Conservation (phyloP, 2,113 vertebrate species). For the Hemicordylus capensis region DNA sequence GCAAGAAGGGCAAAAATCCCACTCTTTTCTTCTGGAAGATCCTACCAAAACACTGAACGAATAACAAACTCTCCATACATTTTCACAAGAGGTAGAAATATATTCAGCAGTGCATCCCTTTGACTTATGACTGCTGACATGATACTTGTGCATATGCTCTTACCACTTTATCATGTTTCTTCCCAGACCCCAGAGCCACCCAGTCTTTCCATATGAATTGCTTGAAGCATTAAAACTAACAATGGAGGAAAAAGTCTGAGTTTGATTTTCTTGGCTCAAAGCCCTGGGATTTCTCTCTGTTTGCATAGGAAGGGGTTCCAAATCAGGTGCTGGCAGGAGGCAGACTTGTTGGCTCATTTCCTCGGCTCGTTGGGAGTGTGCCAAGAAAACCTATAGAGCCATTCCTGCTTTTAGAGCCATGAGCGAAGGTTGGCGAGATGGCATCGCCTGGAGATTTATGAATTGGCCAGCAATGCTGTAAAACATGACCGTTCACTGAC, state of each 20-base stretch:
- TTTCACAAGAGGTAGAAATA: not conserved
- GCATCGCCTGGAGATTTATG: conserved; percentile 5
- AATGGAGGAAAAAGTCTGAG: conserved; percentile 5
- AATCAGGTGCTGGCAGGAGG: conserved; percentile 3
- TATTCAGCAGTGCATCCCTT: not conserved
- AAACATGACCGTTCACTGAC: not conserved
- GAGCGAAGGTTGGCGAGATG: not conserved
- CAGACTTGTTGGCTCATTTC: conserved; percentile 8
- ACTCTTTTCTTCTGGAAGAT: not conserved
- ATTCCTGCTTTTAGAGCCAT: not conserved
- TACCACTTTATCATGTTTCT: not conserved
- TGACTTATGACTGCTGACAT: not conserved
- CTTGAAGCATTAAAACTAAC: conserved; percentile 4
- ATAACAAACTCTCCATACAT: not conserved
- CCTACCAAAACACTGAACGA: not conserved
- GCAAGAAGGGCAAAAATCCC: too few relatives aligned
- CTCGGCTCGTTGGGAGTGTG: not conserved
- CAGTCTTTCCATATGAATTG: not conserved
- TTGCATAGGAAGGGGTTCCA: conserved; percentile 3
- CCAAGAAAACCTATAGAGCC: not conserved
- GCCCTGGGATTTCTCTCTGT: not conserved
- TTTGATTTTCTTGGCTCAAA: conserved; percentile 8
- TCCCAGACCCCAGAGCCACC: not conserved
- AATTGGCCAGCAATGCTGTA: not conserved
- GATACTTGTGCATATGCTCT: not conserved